A percentile compares a stretch with the other conserved stretches of the same genome.
phyloP scores from a whole-genome alignment of 1,140 invertebrate genomes.

The Drosophila quadrilineata region DNA sequence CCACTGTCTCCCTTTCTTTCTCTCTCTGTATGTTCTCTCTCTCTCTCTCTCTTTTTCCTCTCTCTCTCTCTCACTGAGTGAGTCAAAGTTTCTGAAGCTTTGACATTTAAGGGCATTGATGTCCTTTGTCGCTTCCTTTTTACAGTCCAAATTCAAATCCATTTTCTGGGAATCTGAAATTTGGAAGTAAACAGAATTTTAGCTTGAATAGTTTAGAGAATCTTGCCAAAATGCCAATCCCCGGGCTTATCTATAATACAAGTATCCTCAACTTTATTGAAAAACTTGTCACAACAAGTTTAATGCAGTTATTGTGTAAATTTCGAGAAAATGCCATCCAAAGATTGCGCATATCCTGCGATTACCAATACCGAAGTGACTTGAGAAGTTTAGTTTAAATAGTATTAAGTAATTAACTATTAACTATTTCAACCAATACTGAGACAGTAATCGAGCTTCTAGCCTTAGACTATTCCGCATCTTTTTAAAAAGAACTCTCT shows the following conservation, averaged over 20 bases:
- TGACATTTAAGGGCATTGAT: conserved; percentile 55
- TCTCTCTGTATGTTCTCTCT: too few relatives aligned
- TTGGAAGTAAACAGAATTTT: neutral
- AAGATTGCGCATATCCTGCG: too few relatives aligned
- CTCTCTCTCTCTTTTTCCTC: too few relatives aligned
- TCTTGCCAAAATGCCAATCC: too few relatives aligned
- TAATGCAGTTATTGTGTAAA: neutral
- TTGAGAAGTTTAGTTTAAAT: too few relatives aligned
- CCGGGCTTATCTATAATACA: conserved; percentile 10
- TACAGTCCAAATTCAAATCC: conserved; percentile 14
- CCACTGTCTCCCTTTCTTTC: neutral
- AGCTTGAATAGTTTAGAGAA: neutral
- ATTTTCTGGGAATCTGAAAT: neutral
- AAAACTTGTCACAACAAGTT: conserved; percentile 14
- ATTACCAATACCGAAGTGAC: too few relatives aligned
- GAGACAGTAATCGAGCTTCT: too few relatives aligned
- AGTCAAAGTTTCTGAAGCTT: conserved; percentile 49
- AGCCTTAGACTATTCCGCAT: too few relatives aligned
- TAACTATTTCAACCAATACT: too few relatives aligned
- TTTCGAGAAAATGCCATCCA: neutral
- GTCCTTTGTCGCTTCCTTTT: neutral
- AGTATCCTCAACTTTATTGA: conserved; percentile 5
- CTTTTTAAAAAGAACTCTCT: too few relatives aligned
- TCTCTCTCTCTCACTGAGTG: conserved; percentile 28
- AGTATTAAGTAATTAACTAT: too few relatives aligned